phyloP scores from a whole-genome alignment of 2,113 vertebrate genomes.

The Austrofundulus limnaeus region DNA sequence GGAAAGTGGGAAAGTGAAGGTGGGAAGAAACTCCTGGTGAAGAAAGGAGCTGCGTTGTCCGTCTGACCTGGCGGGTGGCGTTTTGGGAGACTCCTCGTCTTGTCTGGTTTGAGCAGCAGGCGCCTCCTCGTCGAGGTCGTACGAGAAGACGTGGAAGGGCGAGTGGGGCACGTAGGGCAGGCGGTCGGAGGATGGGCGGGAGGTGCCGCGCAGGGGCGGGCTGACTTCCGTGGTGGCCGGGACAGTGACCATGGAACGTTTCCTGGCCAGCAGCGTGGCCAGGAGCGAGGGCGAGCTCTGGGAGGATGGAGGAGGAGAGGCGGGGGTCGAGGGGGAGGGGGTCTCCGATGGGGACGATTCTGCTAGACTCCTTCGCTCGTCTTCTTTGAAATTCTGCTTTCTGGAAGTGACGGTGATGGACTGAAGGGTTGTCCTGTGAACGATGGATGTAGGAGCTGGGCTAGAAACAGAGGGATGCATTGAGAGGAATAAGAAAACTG shows the following conservation, averaged over 20 bases:
- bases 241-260: slow-evolving; percentile 64
- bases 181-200: slow-evolving; percentile 68
- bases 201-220: slow-evolving; percentile 68
- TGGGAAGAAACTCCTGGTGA: slow-evolving; percentile 9
- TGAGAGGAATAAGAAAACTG: slow-evolving; percentile 30
- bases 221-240: slow-evolving; percentile 66
- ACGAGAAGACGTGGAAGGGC: slow-evolving; percentile 95
- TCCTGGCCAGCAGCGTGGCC: slow-evolving; percentile 70
- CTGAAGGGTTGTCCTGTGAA: slow-evolving; percentile 56
- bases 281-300: slow-evolving; percentile 66
- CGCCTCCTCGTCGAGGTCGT: slow-evolving; percentile 85
- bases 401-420: slow-evolving; percentile 64
- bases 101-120: slow-evolving; percentile 22
- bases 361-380: slow-evolving; percentile 40
- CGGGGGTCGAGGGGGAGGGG: background rate
- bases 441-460: slow-evolving; percentile 34
- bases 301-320: slow-evolving; percentile 33
- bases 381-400: slow-evolving; percentile 70
- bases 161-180: slow-evolving; percentile 90
- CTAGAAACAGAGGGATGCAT: slow-evolving; percentile 53
- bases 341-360: slow-evolving; percentile 7
- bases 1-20: slow-evolving; percentile 13
- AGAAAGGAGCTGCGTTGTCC: slow-evolving; percentile 16
- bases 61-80: slow-evolving; percentile 53
- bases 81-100: slow-evolving; percentile 37